Percentiles rank a stretch among this genome's conserved stretches.
Conservation (phyloP, 2,113 vertebrate species). For the Pyxicephalus adspersus region DNA sequence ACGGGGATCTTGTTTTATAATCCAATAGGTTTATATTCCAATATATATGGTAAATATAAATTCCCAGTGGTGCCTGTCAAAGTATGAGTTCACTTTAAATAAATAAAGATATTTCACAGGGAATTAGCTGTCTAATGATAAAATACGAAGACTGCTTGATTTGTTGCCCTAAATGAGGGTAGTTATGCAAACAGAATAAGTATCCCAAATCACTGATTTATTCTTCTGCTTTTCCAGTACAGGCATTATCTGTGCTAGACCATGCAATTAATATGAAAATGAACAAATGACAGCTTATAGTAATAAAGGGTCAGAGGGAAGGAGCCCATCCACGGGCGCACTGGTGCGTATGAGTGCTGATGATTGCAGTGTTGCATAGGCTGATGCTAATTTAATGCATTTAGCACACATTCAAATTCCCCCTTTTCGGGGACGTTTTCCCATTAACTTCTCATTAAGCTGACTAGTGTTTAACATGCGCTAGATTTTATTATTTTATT, state of each 20-base stretch:
- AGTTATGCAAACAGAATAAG: conserved; percentile 83
- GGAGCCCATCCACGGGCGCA: conserved; percentile 62
- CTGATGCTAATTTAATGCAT: conserved; percentile 73
- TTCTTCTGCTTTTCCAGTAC: conserved; percentile 78
- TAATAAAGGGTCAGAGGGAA: conserved; percentile 72
- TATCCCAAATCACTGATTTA: conserved; percentile 78
- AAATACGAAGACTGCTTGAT: conserved; percentile 80
- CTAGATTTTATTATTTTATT: conserved; percentile 59
- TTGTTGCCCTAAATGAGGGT: conserved; percentile 79
- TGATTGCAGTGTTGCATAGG: conserved; percentile 76
- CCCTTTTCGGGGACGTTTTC: conserved; percentile 62
- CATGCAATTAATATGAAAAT: conserved; percentile 90
- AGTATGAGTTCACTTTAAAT: conserved; percentile 60
- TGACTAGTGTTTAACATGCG: conserved; percentile 76
- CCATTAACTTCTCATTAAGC: conserved; percentile 78
- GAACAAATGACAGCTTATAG: conserved; percentile 82
- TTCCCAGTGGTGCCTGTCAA: no score
- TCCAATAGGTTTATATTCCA: no score
- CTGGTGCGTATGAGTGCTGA: conserved; percentile 66
- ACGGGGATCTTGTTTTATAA: no score
- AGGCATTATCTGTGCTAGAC: conserved; percentile 81
- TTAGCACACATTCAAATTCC: conserved; percentile 62
- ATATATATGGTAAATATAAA: no score
- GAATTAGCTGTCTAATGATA: conserved; percentile 82
- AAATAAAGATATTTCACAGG: conserved; percentile 78